Conservation (phyloP, 2,888 invertebrate genomes). For the Ectemnius cavifrons region DNA sequence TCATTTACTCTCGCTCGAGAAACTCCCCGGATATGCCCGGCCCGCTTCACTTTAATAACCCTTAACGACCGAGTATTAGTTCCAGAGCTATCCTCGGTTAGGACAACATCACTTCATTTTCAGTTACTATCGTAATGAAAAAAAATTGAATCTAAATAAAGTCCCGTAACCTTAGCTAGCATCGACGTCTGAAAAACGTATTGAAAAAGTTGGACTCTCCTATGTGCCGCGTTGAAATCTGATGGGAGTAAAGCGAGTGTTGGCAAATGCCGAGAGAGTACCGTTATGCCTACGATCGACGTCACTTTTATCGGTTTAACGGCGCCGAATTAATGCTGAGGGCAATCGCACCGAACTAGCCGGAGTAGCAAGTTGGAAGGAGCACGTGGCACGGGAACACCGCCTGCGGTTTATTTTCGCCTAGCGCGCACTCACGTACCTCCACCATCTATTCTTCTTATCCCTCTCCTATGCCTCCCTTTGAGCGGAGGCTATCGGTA, state of each 20-base stretch:
- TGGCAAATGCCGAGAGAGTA: conserved; percentile 13
- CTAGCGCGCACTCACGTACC: conserved; percentile 13
- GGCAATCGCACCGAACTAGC: conserved; percentile 3
- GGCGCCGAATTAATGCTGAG: conserved; percentile 17
- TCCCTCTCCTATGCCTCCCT: background rate
- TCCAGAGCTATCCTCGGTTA: too few relatives aligned
- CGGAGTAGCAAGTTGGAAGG: background rate
- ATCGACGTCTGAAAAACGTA: too few relatives aligned
- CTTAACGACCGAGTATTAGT: too few relatives aligned
- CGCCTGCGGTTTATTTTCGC: conserved; percentile 46
- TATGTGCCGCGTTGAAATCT: too few relatives aligned
- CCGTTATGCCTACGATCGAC: conserved; percentile 17
- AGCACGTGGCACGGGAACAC: conserved; percentile 33
- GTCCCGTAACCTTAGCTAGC: too few relatives aligned
- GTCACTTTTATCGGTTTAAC: conserved; percentile 24
- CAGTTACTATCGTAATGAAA: too few relatives aligned
- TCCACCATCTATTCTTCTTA: conserved; percentile 31
- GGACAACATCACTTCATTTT: too few relatives aligned
- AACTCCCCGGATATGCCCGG: too few relatives aligned
- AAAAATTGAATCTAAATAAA: too few relatives aligned
- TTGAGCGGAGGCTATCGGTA: conserved; percentile 24
- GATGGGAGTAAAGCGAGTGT: background rate
- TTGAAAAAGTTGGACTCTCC: too few relatives aligned
- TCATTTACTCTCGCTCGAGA: too few relatives aligned
- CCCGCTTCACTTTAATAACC: too few relatives aligned